Conservation (phyloP, 2,888 invertebrate genomes). For the Empis livida region DNA sequence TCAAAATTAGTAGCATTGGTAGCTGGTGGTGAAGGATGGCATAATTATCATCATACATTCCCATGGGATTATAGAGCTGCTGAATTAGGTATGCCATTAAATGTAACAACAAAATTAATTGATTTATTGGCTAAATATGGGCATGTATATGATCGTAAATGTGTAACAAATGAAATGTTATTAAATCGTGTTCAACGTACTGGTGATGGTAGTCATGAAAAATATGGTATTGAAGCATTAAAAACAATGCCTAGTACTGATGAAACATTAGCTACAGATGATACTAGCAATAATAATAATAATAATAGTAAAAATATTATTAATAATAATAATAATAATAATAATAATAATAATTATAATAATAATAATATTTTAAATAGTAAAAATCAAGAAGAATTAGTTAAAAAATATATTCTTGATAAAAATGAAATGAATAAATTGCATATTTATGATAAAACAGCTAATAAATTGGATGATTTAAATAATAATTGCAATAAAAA, state of each 20-base stretch:
- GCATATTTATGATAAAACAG: no score
- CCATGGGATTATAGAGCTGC: conserved; percentile 82
- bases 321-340: neutral
- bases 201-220: conserved; percentile 51
- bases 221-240: conserved; percentile 31
- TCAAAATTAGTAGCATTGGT: conserved; percentile 52
- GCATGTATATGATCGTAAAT: conserved; percentile 38
- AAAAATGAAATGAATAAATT: no score
- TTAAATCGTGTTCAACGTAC: conserved; percentile 44
- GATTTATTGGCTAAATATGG: conserved; percentile 48
- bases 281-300: neutral
- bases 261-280: neutral
- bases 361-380: neutral
- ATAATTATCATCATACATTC: conserved; percentile 82
- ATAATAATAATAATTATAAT: neutral
- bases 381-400: neutral
- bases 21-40: conserved; percentile 75
- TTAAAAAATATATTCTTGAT: no score
- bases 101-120: conserved; percentile 50
- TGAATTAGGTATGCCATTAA: conserved; percentile 50
- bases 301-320: neutral
- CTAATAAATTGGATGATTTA: no score
- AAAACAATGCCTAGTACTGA: neutral
- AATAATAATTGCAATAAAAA: no score
- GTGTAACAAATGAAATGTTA: conserved; percentile 28